Conservation (phyloP, 2,113 vertebrate genomes). For the Nasalis larvatus region DNA sequence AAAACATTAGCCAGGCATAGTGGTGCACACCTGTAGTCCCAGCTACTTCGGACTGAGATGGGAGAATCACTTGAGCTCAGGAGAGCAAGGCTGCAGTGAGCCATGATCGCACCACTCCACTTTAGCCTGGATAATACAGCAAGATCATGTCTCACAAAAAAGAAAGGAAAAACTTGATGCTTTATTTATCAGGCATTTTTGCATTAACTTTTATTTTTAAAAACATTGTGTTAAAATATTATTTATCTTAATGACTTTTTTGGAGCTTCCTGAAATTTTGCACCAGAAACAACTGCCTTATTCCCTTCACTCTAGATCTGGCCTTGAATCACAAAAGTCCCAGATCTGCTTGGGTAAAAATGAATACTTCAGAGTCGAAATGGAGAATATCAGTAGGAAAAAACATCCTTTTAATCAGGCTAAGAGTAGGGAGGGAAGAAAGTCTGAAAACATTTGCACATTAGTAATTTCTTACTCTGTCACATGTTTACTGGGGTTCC, state of each 20-base stretch:
- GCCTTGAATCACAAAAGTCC: neutral
- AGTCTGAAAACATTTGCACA: neutral
- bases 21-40: too few species aligned
- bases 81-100: too few species aligned
- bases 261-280: neutral
- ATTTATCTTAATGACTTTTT: neutral
- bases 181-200: neutral
- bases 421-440: neutral
- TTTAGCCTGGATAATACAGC: too few species aligned
- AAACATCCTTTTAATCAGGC: neutral
- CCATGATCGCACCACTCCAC: too few species aligned
- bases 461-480: slow-evolving; percentile 36
- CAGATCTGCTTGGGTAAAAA: neutral
- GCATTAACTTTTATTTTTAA: neutral
- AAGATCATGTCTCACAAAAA: too few species aligned
- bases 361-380: neutral
- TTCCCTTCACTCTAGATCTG: neutral
- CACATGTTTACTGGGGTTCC: neutral
- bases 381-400: neutral
- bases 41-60: too few species aligned
- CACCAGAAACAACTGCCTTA: neutral
- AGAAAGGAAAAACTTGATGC: neutral
- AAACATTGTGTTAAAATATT: neutral
- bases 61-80: too few species aligned
- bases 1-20: too few species aligned